Conservation (phyloP, 2,113 vertebrate species). For the Rhinolophus sinicus region DNA sequence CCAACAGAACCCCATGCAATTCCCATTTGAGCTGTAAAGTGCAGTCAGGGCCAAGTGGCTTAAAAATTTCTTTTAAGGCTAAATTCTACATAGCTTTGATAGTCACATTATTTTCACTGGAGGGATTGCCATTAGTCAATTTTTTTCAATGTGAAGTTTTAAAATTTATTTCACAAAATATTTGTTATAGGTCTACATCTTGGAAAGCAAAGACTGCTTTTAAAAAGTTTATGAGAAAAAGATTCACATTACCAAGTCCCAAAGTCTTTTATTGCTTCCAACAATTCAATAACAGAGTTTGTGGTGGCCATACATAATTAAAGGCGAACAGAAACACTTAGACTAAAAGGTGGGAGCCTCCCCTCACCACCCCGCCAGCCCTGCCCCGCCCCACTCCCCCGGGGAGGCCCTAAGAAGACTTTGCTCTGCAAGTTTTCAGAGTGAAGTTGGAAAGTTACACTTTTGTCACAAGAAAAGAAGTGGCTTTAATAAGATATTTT, state of each 20-base stretch:
- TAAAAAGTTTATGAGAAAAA: conserved; percentile 41
- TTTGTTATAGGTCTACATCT: background rate
- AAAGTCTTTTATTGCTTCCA: conserved; percentile 23
- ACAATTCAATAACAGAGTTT: background rate
- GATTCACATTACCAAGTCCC: conserved; percentile 10
- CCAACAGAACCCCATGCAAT: background rate
- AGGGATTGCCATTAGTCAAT: background rate
- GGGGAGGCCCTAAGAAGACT: background rate
- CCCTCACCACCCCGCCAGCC: fast-evolving
- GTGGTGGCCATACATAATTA: background rate
- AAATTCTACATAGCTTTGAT: background rate
- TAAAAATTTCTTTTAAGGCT: background rate
- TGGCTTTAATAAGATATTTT: conserved; percentile 85
- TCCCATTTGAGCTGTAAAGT: background rate
- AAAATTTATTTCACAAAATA: background rate
- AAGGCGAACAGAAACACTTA: background rate
- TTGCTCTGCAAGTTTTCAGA: conserved; percentile 58
- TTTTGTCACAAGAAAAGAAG: conserved; percentile 79
- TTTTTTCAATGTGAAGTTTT: background rate
- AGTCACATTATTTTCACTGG: background rate
- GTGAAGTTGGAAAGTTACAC: conserved; percentile 75
- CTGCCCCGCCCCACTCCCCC: too few relatives aligned
- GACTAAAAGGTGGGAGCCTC: background rate
- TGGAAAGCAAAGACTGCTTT: conserved; percentile 15
- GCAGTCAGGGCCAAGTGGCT: background rate